Evolutionary conservation across 2,888 invertebrate genomes (phyloP).

Genomic region (Neocrepidodera transversa): DNA sequence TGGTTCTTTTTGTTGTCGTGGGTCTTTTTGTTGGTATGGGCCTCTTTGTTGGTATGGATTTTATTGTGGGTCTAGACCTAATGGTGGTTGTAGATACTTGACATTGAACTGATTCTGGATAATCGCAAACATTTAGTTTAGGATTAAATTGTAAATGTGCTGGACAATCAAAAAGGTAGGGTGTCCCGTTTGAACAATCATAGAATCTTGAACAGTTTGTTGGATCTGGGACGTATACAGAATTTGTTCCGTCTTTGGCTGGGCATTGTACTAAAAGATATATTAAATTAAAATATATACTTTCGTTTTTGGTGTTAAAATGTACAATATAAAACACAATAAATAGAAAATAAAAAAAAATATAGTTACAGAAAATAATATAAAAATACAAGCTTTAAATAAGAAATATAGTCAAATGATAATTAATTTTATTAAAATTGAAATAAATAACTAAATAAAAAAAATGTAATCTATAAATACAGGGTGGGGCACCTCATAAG

Average conservation of each 20-base stretch:
- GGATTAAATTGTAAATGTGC: conserved; percentile 19
- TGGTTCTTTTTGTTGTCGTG: not conserved
- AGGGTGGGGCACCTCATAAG: no score
- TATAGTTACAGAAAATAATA: no score
- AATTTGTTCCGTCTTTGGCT: not conserved
- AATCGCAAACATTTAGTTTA: conserved; percentile 24
- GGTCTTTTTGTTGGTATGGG: not conserved
- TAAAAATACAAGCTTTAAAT: no score
- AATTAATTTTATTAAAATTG: no score
- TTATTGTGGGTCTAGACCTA: not conserved
- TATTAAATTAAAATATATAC: no score
- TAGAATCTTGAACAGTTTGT: conserved; percentile 27
- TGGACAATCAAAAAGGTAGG: conserved; percentile 11
- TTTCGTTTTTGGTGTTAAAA: no score
- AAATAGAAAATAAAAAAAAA: no score
- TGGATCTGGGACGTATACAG: conserved; percentile 7
- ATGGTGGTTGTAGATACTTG: not conserved
- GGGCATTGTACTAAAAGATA: conserved; percentile 19
- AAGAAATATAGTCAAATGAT: no score
- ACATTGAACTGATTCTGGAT: conserved; percentile 13
- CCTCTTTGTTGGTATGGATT: not conserved
- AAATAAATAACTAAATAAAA: no score
- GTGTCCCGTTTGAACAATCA: conserved; percentile 27
- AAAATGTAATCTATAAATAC: no score
- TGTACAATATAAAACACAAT: no score